A percentile compares a stretch with the other conserved stretches of the same genome.
phyloP scores from a whole-genome alignment of 2,888 invertebrate genomes.

The Caenorhabditis uteleia region DNA sequence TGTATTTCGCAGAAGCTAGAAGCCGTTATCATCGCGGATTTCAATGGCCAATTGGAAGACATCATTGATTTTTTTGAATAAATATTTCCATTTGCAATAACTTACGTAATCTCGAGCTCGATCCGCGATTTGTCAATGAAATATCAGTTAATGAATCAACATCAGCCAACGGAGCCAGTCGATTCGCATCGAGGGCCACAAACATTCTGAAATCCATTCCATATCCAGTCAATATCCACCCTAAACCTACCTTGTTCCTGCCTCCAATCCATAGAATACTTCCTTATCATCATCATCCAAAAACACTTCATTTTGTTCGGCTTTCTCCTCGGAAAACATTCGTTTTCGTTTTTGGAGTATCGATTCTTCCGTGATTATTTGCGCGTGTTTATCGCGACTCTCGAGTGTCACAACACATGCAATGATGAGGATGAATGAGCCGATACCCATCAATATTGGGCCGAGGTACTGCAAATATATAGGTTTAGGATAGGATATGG shows the following conservation, averaged over 20 bases:
- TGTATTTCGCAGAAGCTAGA: too few species aligned
- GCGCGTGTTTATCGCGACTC: conserved; percentile 86
- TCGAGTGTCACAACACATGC: conserved; percentile 99
- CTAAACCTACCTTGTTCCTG: conserved; percentile 6
- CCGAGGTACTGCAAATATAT: conserved; percentile 79
- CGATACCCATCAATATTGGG: conserved; percentile 95
- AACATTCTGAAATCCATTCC: conserved; percentile 14
- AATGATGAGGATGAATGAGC: conserved; percentile 94
- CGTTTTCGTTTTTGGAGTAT: conserved; percentile 24
- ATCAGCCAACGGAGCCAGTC: conserved; percentile 34
- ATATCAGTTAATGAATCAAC: conserved; percentile 32
- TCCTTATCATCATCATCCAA: conserved; percentile 30
- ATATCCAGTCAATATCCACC: neutral
- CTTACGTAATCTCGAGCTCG: conserved; percentile 24
- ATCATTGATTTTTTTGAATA: too few species aligned
- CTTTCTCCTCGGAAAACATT: conserved; percentile 19
- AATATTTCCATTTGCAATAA: neutral
- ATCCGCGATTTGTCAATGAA: conserved; percentile 23
- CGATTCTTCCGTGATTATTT: conserved; percentile 38
- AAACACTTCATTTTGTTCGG: conserved; percentile 30
- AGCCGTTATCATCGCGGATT: too few species aligned
- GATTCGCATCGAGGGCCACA: conserved; percentile 29
- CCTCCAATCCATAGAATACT: conserved; percentile 14
- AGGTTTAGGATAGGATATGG: too few species aligned
- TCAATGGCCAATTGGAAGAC: too few species aligned